These are phyloP conservation scores for Drosophila borealis DNA, from an alignment of 2,888 invertebrate species.

Conservation along the genomic window DNA sequence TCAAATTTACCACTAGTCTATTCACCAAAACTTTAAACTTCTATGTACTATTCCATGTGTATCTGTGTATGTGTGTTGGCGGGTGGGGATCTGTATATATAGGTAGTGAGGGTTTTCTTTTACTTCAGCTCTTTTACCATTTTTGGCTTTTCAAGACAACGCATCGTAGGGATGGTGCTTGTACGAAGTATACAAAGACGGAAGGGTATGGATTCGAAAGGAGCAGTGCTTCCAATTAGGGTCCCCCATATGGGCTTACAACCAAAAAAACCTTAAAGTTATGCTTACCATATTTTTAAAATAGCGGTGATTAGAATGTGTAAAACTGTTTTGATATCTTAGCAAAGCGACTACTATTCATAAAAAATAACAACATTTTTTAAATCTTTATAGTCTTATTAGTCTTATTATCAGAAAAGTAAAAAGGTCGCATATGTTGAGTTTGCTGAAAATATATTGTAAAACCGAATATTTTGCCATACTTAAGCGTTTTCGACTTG, in stretches of 20 bases:
- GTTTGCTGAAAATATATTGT: too few species aligned
- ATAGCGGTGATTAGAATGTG: too few species aligned
- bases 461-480: too few species aligned
- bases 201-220: background rate
- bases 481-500: too few species aligned
- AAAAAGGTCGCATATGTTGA: too few species aligned
- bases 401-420: too few species aligned
- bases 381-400: too few species aligned
- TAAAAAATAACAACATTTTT: too few species aligned
- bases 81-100: conserved; percentile 24
- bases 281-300: background rate
- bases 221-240: background rate
- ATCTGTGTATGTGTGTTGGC: conserved; percentile 16
- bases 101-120: conserved; percentile 23
- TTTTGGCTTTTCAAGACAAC: conserved; percentile 7
- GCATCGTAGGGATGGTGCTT: background rate
- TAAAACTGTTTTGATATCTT: too few species aligned
- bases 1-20: conserved; percentile 14
- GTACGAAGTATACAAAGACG: background rate
- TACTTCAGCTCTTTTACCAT: conserved; percentile 15
- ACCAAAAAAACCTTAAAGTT: background rate
- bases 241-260: background rate
- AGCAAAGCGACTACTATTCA: too few species aligned
- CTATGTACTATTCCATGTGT: conserved; percentile 12
- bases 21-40: conserved; percentile 4